A percentile compares a stretch with the other conserved stretches of the same genome.
Evolutionary conservation across 2,797 vertebrate species (phyloP).

Genomic region (Takifugu rubripes): DNA sequence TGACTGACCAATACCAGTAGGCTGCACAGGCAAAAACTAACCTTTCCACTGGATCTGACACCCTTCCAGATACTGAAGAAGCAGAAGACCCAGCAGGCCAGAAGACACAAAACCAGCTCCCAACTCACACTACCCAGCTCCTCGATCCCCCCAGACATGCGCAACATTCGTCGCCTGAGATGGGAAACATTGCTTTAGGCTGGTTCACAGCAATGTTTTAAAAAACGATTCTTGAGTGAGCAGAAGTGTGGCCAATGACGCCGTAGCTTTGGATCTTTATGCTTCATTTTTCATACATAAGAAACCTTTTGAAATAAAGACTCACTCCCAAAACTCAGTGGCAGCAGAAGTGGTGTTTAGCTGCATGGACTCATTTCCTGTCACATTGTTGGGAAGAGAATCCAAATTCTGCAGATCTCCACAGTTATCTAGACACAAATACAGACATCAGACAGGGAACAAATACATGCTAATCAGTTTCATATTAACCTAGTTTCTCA

Average conservation of each 20-base stretch:
- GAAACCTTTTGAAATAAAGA: background rate
- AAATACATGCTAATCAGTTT: no score
- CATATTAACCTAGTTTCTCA: no score
- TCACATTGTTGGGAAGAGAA: no score
- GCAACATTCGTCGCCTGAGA: slow-evolving; percentile 41
- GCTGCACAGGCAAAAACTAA: background rate
- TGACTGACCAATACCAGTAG: no score
- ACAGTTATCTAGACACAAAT: no score
- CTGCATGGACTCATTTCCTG: background rate
- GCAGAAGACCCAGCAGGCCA: slow-evolving; percentile 44
- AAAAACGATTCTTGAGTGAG: no score
- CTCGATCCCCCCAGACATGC: slow-evolving; percentile 52
- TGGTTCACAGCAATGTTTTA: no score
- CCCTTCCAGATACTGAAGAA: slow-evolving; percentile 69
- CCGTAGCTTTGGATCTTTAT: background rate
- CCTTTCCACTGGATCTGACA: slow-evolving; percentile 59
- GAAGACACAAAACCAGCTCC: slow-evolving; percentile 59
- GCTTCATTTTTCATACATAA: background rate
- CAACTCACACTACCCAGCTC: slow-evolving; percentile 54
- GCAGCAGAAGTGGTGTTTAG: slow-evolving; percentile 45
- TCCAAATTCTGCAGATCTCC: no score
- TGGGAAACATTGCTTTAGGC: background rate
- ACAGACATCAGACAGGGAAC: no score
- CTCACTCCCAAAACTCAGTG: slow-evolving; percentile 67
- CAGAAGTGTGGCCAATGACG: no score